A percentile compares a stretch with the other conserved stretches of the same genome.
These are phyloP conservation scores for Theropithecus gelada DNA, from an alignment of 2,113 vertebrate genomes.

Conservation along the genomic window DNA sequence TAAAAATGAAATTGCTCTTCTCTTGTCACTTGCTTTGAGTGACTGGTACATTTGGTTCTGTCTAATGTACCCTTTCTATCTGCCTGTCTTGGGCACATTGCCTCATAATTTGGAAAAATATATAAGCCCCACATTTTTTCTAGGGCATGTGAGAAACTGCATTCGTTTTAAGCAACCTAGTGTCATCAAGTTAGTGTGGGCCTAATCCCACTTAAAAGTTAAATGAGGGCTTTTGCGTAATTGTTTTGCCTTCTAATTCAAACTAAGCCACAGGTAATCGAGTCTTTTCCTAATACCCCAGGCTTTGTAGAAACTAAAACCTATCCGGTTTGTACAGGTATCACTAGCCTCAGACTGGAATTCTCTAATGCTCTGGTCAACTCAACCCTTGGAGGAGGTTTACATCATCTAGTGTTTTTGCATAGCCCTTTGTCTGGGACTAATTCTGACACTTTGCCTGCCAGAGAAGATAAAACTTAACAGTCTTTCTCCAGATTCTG, in stretches of 20 bases:
- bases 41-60: background rate
- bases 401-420: background rate
- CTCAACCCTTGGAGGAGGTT: background rate
- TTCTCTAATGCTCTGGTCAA: background rate
- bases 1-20: background rate
- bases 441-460: slow-evolving; percentile 17
- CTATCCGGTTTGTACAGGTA: background rate
- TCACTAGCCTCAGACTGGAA: background rate
- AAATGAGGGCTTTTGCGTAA: slow-evolving; percentile 54
- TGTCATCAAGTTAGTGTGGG: background rate
- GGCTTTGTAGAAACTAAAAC: background rate
- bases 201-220: slow-evolving; percentile 52
- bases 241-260: slow-evolving; percentile 53
- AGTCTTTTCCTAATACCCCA: slow-evolving; percentile 28
- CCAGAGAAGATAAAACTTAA: slow-evolving; percentile 25
- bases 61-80: background rate
- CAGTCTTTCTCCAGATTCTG: background rate
- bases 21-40: background rate
- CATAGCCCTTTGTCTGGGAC: background rate
- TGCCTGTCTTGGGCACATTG: background rate
- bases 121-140: slow-evolving; percentile 7
- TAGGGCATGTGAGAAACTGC: slow-evolving; percentile 44
- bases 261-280: slow-evolving; percentile 20
- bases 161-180: slow-evolving; percentile 29
- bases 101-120: slow-evolving; percentile 41